These are phyloP conservation scores for Thecophora atra DNA, from an alignment of 2,888 invertebrate genomes.

Conservation along the genomic window DNA sequence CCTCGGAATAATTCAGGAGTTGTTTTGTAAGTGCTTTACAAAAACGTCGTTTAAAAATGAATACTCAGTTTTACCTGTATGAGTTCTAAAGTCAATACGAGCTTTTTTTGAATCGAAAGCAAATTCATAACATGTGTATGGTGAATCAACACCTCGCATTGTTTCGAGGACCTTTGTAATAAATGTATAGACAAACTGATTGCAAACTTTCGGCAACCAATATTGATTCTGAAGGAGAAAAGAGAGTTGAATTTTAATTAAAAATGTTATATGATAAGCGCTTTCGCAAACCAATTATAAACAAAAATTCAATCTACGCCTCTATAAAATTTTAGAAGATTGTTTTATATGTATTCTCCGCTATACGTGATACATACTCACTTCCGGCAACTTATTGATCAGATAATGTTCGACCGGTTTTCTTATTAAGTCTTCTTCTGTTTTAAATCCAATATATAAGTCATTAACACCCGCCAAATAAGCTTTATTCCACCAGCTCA, in stretches of 20 bases:
- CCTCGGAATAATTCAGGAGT: not conserved
- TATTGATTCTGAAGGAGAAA: slow-evolving; percentile 7
- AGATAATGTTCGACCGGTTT: not conserved
- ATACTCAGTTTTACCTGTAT: slow-evolving; percentile 11
- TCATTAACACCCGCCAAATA: slow-evolving; percentile 16
- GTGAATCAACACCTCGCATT: slow-evolving; percentile 4
- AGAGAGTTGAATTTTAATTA: not conserved
- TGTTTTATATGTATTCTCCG: too few species aligned
- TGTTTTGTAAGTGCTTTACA: not conserved
- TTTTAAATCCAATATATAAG: slow-evolving; percentile 21
- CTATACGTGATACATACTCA: not conserved
- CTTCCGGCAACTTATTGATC: not conserved
- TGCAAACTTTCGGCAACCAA: slow-evolving; percentile 19
- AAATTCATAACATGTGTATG: slow-evolving; percentile 20
- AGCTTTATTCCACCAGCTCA: slow-evolving; percentile 21
- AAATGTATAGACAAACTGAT: slow-evolving; percentile 9
- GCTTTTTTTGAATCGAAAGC: not conserved
- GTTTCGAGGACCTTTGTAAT: not conserved
- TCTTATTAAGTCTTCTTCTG: not conserved
- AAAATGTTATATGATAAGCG: not conserved
- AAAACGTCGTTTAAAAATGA: slow-evolving; percentile 22
- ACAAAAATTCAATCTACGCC: too few species aligned
- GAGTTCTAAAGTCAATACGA: slow-evolving; percentile 14
- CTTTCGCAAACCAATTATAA: not conserved
- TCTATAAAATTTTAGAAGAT: too few species aligned